phyloP scores from a whole-genome alignment of 1,140 invertebrate species.

The Kradibia gibbosae region DNA sequence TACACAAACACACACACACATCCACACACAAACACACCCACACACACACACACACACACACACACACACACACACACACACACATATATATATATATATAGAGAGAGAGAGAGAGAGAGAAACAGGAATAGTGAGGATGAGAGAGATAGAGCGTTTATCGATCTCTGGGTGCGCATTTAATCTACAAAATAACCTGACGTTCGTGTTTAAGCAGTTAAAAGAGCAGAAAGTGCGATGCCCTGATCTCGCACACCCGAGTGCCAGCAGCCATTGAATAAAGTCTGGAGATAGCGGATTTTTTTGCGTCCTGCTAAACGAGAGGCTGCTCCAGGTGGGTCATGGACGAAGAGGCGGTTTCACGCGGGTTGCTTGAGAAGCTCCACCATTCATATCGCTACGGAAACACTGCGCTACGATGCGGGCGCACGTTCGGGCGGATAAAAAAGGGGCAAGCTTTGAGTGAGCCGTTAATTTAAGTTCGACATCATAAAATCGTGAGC shows the following conservation, averaged over 20 bases:
- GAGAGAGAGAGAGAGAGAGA: neutral
- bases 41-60: too few species aligned
- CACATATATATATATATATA: neutral
- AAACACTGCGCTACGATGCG: constrained; percentile 4
- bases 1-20: too few species aligned
- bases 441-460: constrained; percentile 39
- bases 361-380: constrained; percentile 4
- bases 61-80: neutral
- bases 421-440: constrained; percentile 29
- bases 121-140: neutral
- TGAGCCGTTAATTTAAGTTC: constrained; percentile 44
- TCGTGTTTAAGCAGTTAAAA: constrained; percentile 26
- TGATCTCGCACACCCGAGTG: neutral
- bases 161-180: constrained; percentile 8
- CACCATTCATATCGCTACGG: too few species aligned
- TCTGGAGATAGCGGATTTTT: neutral
- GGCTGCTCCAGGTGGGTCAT: neutral
- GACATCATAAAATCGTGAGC: constrained; percentile 28
- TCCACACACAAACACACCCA: too few species aligned
- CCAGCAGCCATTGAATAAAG: constrained; percentile 3
- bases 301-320: neutral
- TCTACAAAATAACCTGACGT: neutral
- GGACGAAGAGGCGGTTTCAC: neutral
- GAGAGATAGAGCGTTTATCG: too few species aligned
- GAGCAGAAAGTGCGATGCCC: neutral